These are phyloP conservation scores for Leptinotarsa defecta DNA, from an alignment of 1,140 invertebrate species.

Conservation along the genomic window DNA sequence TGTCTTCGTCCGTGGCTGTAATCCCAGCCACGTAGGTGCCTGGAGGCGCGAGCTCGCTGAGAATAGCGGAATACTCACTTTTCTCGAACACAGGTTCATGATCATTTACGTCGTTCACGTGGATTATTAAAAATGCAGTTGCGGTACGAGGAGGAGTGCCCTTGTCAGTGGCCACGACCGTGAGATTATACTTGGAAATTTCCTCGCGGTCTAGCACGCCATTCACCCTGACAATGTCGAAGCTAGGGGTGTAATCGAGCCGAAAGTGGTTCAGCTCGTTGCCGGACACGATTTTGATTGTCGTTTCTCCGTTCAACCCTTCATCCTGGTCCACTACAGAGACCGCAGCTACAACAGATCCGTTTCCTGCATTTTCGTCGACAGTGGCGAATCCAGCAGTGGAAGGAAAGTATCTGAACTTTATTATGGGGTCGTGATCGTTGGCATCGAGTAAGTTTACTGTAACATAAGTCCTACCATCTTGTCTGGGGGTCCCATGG, in stretches of 20 bases:
- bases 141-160: conserved; percentile 83
- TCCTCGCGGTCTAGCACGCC: conserved; percentile 90
- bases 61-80: conserved; percentile 84
- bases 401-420: conserved; percentile 85
- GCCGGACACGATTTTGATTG: conserved; percentile 79
- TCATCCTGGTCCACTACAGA: conserved; percentile 89
- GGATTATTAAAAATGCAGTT: conserved; percentile 84
- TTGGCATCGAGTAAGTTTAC: conserved; percentile 92
- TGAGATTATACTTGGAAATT: conserved; percentile 89
- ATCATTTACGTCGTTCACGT: conserved; percentile 94
- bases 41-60: conserved; percentile 84
- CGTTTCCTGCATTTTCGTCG: conserved; percentile 89
- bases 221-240: conserved; percentile 90
- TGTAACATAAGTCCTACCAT: conserved; percentile 92
- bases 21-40: conserved; percentile 89
- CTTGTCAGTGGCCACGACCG: conserved; percentile 87
- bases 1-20: conserved; percentile 87
- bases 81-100: conserved; percentile 94
- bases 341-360: conserved; percentile 90
- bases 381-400: conserved; percentile 85
- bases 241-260: conserved; percentile 79
- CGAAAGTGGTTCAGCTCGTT: conserved; percentile 91
- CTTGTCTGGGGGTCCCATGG: conserved; percentile 86
- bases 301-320: conserved; percentile 87
- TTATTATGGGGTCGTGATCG: conserved; percentile 92